Conservation (phyloP, 2,888 invertebrate genomes). For the Cybosia mesomella region DNA sequence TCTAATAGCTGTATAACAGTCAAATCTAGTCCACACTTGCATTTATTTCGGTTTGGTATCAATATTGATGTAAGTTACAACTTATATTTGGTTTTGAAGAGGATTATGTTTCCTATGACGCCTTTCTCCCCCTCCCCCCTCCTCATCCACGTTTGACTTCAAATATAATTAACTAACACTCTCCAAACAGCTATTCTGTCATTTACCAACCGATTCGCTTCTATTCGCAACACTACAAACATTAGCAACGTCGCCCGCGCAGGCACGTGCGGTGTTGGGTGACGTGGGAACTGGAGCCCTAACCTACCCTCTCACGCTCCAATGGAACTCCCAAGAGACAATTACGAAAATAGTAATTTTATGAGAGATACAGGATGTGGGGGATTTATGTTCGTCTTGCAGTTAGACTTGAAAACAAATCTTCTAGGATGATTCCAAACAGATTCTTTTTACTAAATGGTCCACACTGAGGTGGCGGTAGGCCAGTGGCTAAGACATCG, state of each 20-base stretch:
- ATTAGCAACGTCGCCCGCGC: slow-evolving; percentile 34
- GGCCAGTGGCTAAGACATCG: too few relatives aligned
- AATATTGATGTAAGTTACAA: too few relatives aligned
- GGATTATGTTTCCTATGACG: background rate
- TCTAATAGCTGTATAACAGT: too few relatives aligned
- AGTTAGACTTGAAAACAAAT: background rate
- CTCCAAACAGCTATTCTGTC: slow-evolving; percentile 30
- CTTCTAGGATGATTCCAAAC: too few relatives aligned
- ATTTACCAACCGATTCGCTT: slow-evolving; percentile 25
- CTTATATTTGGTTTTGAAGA: background rate
- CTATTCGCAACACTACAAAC: slow-evolving; percentile 28
- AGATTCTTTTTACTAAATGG: too few relatives aligned
- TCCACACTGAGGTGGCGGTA: too few relatives aligned
- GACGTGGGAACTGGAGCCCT: slow-evolving; percentile 46
- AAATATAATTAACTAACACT: slow-evolving; percentile 14
- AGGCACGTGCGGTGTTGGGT: slow-evolving; percentile 48
- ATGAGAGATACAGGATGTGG: background rate
- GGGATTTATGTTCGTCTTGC: background rate
- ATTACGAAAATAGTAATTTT: slow-evolving; percentile 4
- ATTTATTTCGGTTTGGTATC: too few relatives aligned
- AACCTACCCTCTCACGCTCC: background rate
- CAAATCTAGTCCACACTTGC: too few relatives aligned
- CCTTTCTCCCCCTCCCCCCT: background rate
- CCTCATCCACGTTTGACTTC: background rate
- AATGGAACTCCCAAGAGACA: slow-evolving; percentile 11